Evolutionary conservation across 1,140 invertebrate species (phyloP), one percentile per base, ranked within the genome.

Genomic region (Pseudachorutes palmiensis): DNA sequence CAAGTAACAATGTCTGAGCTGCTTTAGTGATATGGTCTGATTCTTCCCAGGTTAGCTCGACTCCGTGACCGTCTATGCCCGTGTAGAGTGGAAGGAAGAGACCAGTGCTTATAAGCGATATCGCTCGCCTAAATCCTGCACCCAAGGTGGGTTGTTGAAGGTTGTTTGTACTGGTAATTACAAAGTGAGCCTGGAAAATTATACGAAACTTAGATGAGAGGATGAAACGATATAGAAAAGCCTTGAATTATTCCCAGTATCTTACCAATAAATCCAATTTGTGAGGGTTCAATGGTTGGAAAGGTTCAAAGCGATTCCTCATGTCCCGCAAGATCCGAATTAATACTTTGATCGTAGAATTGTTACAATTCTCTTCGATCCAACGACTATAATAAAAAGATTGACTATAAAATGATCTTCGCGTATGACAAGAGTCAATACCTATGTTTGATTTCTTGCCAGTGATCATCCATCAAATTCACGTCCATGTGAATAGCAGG

Each of bases 321-420:
- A 99, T 82, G 80, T 98, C 95, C 73, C 92, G 86, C 1, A 98
- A 79, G 24, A 98, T 82, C 16, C 96, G 84, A 71, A 98, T 96
- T 0, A 99, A 79, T 16, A 95, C 91, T 83, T 97, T 98, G 60
- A 98, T 94, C 32, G 92, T 93, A 2, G 95, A 96, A 79, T 98
- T 94, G 77, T 93, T 93, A 3, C 93, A 94, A 79, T 97, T 97
- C 80, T 98, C 95, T 78, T 99, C 96, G 79, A 98, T 98, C 95
- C 96, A 98, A 2, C 94, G 85, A 36, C 91, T 82, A 58, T n/a
- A 75, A 75, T 29, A 49, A 69, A 62, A 64, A 33, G 26, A 62
- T 36, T 19, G 1, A 57, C 30, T 26, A 51, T n/a, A 26, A 1
- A 67, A 0, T 68, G 59, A 65, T 5, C 2, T 36, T 12, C 14